Conservation (phyloP, 2,888 invertebrate genomes). For the Elgonia sp. region DNA sequence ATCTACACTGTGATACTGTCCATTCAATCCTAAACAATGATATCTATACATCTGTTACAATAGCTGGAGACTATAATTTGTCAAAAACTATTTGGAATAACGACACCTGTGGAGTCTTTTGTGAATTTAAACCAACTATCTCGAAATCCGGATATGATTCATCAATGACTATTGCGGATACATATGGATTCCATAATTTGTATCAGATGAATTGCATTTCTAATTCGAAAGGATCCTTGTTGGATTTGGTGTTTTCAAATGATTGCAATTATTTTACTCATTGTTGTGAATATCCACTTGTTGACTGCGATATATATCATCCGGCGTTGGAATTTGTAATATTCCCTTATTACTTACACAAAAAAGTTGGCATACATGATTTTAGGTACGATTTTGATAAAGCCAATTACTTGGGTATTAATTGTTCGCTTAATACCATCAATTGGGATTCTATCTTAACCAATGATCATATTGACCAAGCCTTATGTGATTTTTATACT, state of each 20-base stretch:
- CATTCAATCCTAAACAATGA: too few relatives aligned
- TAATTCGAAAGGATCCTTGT: not conserved
- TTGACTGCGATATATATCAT: not conserved
- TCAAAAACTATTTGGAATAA: too few relatives aligned
- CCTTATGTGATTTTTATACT: not conserved
- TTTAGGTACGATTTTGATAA: slow-evolving; percentile 3
- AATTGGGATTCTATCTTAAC: too few relatives aligned
- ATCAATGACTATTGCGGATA: not conserved
- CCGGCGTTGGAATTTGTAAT: not conserved
- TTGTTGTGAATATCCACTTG: not conserved
- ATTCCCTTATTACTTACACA: not conserved
- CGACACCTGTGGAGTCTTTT: too few relatives aligned
- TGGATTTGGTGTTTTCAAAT: not conserved
- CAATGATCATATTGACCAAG: not conserved
- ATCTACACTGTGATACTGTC: too few relatives aligned
- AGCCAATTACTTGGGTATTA: not conserved
- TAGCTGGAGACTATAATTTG: too few relatives aligned
- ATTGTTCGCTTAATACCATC: not conserved
- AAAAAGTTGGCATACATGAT: not conserved
- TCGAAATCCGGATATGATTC: too few relatives aligned
- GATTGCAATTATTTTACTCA: not conserved
- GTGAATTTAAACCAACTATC: too few relatives aligned
- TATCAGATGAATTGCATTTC: not conserved
- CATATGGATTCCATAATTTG: not conserved
- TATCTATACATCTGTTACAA: too few relatives aligned